phyloP scores from a whole-genome alignment of 1,140 invertebrate species.

The Bombus affinis region DNA sequence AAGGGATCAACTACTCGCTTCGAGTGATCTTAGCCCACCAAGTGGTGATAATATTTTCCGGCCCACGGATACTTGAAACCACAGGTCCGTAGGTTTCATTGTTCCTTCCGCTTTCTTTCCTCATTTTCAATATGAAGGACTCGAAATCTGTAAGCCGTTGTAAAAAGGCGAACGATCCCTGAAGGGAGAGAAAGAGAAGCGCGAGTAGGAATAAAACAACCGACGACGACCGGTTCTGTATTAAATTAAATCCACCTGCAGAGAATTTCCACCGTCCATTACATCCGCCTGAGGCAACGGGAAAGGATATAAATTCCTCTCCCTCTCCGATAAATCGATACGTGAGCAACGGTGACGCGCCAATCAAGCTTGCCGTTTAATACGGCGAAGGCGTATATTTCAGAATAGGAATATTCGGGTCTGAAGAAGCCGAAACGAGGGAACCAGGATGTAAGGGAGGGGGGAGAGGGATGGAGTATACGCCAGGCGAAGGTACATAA shows the following conservation, averaged over 20 bases:
- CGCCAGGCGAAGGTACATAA: neutral
- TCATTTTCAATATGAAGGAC: neutral
- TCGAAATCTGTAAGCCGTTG: neutral
- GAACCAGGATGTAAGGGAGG: neutral
- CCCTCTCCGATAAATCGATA: conserved; percentile 55
- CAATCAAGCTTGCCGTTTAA: conserved; percentile 55
- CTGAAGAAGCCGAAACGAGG: conserved; percentile 45
- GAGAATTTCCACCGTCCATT: conserved; percentile 52
- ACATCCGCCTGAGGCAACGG: conserved; percentile 50
- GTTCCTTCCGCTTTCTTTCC: neutral
- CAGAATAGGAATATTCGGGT: conserved; percentile 47
- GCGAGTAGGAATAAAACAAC: conserved; percentile 35
- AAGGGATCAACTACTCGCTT: neutral
- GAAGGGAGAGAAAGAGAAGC: neutral
- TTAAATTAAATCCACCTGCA: conserved; percentile 57
- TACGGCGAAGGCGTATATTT: conserved; percentile 53
- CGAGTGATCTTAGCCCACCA: too few species aligned
- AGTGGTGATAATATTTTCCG: neutral
- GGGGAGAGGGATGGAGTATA: neutral
- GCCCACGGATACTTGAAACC: neutral
- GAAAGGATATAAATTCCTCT: conserved; percentile 55
- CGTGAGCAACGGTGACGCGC: conserved; percentile 53
- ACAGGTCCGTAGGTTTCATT: neutral
- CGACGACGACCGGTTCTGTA: conserved; percentile 36
- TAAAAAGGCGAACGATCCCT: neutral